Conservation (phyloP, 2,888 invertebrate species). For the Tortrix viridana region DNA sequence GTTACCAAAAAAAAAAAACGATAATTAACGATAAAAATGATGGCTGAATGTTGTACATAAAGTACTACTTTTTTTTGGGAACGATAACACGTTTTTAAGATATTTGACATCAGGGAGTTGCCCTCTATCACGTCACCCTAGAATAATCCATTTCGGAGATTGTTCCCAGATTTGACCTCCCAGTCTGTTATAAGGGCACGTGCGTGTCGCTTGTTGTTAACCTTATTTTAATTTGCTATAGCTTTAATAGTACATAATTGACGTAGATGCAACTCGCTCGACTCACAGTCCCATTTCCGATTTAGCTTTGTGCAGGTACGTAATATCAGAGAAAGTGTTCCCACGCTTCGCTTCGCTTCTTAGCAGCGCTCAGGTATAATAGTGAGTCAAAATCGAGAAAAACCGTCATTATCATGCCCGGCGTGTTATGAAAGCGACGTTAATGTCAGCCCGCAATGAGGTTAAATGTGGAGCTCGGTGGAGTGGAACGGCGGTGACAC, state of each 20-base stretch:
- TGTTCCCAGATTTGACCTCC: too few relatives aligned
- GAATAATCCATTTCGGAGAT: too few relatives aligned
- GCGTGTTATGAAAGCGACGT: conserved; percentile 50
- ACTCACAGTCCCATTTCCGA: conserved; percentile 24
- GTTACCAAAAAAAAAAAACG: too few relatives aligned
- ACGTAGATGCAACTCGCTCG: conserved; percentile 30
- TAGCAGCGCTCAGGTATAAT: conserved; percentile 38
- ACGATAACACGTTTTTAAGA: too few relatives aligned
- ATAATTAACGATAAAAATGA: too few relatives aligned
- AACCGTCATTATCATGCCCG: conserved; percentile 45
- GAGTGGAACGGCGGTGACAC: conserved; percentile 44
- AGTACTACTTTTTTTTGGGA: too few relatives aligned
- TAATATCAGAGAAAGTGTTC: conserved; percentile 51
- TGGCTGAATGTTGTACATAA: too few relatives aligned
- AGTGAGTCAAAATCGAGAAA: conserved; percentile 42
- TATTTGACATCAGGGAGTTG: too few relatives aligned
- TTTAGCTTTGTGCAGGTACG: conserved; percentile 40
- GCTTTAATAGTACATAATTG: conserved; percentile 28
- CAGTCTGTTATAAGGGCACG: too few relatives aligned
- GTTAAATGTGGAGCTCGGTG: conserved; percentile 45
- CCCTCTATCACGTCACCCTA: too few relatives aligned
- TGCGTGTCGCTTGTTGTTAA: conserved; percentile 21
- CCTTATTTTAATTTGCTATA: conserved; percentile 22
- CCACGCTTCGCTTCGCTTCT: conserved; percentile 58
- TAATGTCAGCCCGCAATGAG: conserved; percentile 46